Percentiles rank a stretch among this genome's conserved stretches.
Evolutionary conservation across 2,113 vertebrate species (phyloP).

Genomic region (Bostrychus sinensis): DNA sequence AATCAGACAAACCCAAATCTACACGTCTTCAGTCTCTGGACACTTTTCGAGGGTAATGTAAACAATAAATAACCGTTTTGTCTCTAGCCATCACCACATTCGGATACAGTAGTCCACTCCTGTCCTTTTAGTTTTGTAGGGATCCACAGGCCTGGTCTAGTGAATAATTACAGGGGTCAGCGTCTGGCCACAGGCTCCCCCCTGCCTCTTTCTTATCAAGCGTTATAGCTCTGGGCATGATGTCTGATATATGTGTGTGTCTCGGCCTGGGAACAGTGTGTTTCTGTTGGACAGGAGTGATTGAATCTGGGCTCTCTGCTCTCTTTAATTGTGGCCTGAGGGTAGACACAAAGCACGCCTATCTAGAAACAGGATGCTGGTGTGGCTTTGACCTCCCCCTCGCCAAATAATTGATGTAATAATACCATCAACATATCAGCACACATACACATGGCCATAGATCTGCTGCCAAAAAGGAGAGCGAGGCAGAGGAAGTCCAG

Average conservation of each 20-base stretch:
- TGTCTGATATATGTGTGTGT: conserved; percentile 70
- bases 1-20: conserved; percentile 48
- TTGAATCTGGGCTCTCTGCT: conserved; percentile 83
- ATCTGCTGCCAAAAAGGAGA: conserved; percentile 71
- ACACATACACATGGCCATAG: conserved; percentile 79
- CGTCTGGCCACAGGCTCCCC: conserved; percentile 77
- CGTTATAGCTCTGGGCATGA: conserved; percentile 69
- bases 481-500: conserved; percentile 55
- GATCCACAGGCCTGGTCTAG: conserved; percentile 62
- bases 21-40: conserved; percentile 73
- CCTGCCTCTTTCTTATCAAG: conserved; percentile 73
- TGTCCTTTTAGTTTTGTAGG: conserved; percentile 54
- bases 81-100: conserved; percentile 55
- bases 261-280: conserved; percentile 72
- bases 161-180: conserved; percentile 78
- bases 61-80: conserved; percentile 34
- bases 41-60: conserved; percentile 76
- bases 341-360: conserved; percentile 79
- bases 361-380: conserved; percentile 82
- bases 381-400: conserved; percentile 79
- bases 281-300: conserved; percentile 83
- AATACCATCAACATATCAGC: conserved; percentile 81
- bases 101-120: conserved; percentile 33
- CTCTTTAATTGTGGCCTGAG: conserved; percentile 85
- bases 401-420: conserved; percentile 81